Evolutionary conservation across 1,140 invertebrate species (phyloP).

Genomic region (Atta colombica): DNA sequence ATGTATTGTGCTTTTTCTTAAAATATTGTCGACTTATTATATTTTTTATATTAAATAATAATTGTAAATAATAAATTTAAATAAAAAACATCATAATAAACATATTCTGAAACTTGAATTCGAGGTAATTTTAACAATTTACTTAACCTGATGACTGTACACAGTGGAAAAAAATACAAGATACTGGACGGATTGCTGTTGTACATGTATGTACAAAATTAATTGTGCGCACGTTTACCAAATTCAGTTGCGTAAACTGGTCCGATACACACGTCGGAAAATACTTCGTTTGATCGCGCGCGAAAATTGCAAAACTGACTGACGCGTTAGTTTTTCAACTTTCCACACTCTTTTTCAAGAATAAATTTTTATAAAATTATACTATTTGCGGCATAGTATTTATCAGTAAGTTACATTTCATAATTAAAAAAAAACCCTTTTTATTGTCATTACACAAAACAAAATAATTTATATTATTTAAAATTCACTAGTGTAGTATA

Average conservation of each 20-base stretch:
- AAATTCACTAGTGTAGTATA: background rate
- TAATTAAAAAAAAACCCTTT: background rate
- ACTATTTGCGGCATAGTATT: conserved; percentile 20
- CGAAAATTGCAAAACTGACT: conserved; percentile 49
- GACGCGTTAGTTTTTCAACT: conserved; percentile 55
- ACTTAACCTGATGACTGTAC: background rate
- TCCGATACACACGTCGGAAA: conserved; percentile 55
- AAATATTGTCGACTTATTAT: background rate
- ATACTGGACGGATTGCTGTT: conserved; percentile 22
- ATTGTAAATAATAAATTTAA: conserved; percentile 10
- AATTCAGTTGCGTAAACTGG: conserved; percentile 60
- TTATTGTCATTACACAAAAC: background rate
- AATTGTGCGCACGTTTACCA: conserved; percentile 62
- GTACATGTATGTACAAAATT: conserved; percentile 58
- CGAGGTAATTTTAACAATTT: conserved; percentile 39
- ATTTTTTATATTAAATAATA: conserved; percentile 21
- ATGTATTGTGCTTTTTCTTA: background rate
- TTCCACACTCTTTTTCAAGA: conserved; percentile 32
- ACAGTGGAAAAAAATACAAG: conserved; percentile 50
- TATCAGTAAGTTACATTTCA: background rate
- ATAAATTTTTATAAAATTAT: conserved; percentile 14
- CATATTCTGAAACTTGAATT: conserved; percentile 17
- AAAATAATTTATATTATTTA: background rate
- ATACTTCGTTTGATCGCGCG: conserved; percentile 51
- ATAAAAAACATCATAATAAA: conserved; percentile 30